These are phyloP conservation scores for Centrocercus urophasianus DNA, from an alignment of 2,113 vertebrate genomes.

Conservation along the genomic window DNA sequence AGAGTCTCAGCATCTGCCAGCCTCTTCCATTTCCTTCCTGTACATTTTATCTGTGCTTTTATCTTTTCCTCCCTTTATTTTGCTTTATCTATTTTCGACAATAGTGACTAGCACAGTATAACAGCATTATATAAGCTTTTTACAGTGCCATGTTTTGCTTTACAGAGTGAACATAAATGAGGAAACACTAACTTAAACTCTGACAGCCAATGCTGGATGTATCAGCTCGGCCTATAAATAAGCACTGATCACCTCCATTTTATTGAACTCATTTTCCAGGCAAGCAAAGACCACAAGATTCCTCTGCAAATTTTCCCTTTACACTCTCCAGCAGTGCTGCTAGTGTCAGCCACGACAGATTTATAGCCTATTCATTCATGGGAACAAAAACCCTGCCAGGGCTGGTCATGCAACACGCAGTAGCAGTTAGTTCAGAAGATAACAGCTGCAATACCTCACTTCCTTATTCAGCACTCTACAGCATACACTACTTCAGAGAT, in stretches of 20 bases:
- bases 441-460: slow-evolving; percentile 83
- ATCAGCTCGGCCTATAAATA: slow-evolving; percentile 82
- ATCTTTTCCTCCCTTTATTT: slow-evolving; percentile 27
- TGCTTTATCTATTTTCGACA: neutral
- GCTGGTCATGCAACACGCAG: slow-evolving; percentile 79
- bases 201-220: slow-evolving; percentile 77
- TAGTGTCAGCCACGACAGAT: slow-evolving; percentile 80
- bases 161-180: slow-evolving; percentile 72
- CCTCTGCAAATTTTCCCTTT: slow-evolving; percentile 81
- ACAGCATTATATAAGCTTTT: slow-evolving; percentile 55
- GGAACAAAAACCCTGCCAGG: slow-evolving; percentile 84
- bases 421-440: slow-evolving; percentile 84
- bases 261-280: slow-evolving; percentile 85
- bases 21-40: neutral
- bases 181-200: slow-evolving; percentile 77
- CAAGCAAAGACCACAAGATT: slow-evolving; percentile 81
- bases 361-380: slow-evolving; percentile 86
- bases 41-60: neutral
- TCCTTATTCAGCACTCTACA: slow-evolving; percentile 74
- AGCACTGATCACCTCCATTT: slow-evolving; percentile 84
- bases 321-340: slow-evolving; percentile 76
- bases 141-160: slow-evolving; percentile 51
- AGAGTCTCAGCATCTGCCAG: neutral
- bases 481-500: slow-evolving; percentile 74
- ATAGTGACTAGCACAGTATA: slow-evolving; percentile 50